Percentiles rank a stretch among this genome's conserved stretches.
These are phyloP conservation scores for Malurus leucopterus DNA, from an alignment of 2,797 vertebrate species.

Conservation along the genomic window DNA sequence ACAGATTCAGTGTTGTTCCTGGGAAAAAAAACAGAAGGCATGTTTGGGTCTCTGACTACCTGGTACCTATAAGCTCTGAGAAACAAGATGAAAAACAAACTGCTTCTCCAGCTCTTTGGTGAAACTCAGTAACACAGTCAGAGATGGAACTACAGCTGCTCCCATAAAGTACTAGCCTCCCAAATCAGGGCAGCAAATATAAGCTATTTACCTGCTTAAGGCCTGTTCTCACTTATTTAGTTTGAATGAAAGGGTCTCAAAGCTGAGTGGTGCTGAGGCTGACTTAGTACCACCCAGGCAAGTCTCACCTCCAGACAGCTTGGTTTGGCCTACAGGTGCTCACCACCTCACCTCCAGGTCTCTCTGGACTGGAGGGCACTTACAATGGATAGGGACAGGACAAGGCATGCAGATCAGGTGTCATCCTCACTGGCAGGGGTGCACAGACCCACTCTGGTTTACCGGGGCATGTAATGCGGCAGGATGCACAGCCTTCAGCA, in stretches of 20 bases:
- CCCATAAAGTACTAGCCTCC: neutral
- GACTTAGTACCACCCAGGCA: neutral
- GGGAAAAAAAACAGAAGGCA: neutral
- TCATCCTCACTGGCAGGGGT: neutral
- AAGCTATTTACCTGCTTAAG: neutral
- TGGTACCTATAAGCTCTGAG: neutral
- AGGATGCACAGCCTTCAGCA: fast-evolving
- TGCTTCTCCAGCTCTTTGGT: neutral
- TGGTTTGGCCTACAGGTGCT: neutral
- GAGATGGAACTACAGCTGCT: neutral
- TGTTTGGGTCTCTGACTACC: fast-evolving
- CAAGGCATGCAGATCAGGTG: fast-evolving
- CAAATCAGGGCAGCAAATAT: fast-evolving
- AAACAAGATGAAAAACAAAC: neutral
- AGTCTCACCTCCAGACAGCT: neutral
- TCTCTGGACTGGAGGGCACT: neutral
- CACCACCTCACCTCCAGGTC: fast-evolving
- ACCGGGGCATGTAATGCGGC: fast-evolving
- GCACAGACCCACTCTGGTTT: fast-evolving
- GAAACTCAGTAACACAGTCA: neutral
- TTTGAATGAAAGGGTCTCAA: neutral
- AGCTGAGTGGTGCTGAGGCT: neutral
- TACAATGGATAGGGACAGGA: fast-evolving
- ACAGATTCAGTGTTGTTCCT: conserved; percentile 91
- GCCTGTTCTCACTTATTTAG: neutral